Percentiles rank a stretch among this genome's conserved stretches.
These are phyloP conservation scores for Hiodon tergisus DNA, from an alignment of 2,113 vertebrate species.

Conservation along the genomic window DNA sequence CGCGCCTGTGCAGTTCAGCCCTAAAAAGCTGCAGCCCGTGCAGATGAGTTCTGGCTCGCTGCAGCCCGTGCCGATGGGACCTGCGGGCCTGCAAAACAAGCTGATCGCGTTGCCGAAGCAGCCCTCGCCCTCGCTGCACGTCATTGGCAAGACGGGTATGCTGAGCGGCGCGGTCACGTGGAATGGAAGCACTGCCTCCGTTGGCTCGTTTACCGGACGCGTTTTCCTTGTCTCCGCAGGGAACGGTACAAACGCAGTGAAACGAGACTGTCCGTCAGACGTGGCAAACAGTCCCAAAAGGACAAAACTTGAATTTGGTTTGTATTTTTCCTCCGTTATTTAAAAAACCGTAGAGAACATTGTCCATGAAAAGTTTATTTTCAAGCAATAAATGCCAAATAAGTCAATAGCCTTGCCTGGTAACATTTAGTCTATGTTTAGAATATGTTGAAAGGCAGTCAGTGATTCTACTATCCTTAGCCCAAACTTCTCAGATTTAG, in stretches of 20 bases:
- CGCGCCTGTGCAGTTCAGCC: conserved; percentile 17
- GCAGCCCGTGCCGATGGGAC: conserved; percentile 20
- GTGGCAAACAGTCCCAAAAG: conserved; percentile 58
- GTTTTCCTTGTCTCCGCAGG: conserved; percentile 37
- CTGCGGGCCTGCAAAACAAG: conserved; percentile 12
- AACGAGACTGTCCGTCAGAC: conserved; percentile 53
- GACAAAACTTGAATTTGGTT: conserved; percentile 54
- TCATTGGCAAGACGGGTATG: conserved; percentile 23
- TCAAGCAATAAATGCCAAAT: no score
- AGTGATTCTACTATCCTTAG: neutral
- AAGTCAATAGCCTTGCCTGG: neutral
- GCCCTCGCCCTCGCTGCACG: conserved; percentile 6
- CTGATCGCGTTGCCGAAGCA: neutral
- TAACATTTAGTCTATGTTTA: neutral
- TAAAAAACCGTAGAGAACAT: conserved; percentile 28
- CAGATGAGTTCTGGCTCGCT: conserved; percentile 15
- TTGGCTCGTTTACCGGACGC: neutral
- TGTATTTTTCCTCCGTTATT: conserved; percentile 25
- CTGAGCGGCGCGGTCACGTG: neutral
- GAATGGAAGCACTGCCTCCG: neutral
- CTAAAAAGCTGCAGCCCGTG: conserved; percentile 36
- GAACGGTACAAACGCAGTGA: conserved; percentile 48
- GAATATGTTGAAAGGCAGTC: neutral
- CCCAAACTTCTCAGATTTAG: neutral
- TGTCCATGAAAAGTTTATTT: neutral